These are phyloP conservation scores for Microtus richardsoni DNA, from an alignment of 2,113 vertebrate genomes.

Conservation along the genomic window DNA sequence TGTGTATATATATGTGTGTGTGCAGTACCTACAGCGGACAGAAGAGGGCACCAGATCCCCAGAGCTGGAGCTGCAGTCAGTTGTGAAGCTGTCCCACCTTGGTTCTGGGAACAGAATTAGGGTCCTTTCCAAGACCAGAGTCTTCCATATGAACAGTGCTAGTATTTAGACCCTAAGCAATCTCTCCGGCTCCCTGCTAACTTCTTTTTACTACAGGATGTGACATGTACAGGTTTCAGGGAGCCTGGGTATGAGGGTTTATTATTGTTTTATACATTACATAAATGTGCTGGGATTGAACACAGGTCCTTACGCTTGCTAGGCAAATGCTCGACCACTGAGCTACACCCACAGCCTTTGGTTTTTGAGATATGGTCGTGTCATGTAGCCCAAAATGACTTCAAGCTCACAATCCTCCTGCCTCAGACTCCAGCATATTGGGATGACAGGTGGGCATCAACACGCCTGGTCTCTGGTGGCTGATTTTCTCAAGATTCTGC, in stretches of 20 bases:
- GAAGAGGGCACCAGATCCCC: not conserved
- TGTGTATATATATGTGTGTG: not conserved
- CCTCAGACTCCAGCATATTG: not conserved
- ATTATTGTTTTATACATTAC: not conserved
- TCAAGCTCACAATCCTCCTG: not conserved
- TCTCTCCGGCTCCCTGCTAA: not conserved
- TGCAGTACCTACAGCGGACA: not conserved
- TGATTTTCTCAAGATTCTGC: too few species aligned
- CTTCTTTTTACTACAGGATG: not conserved
- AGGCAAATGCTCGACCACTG: not conserved
- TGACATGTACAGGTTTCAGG: not conserved
- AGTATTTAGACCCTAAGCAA: not conserved
- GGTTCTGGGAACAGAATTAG: not conserved
- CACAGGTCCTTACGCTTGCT: not conserved
- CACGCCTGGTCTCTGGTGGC: too few species aligned
- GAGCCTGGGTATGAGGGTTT: not conserved
- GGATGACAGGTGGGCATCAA: not conserved
- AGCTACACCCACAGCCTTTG: too few species aligned
- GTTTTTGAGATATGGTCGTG: not conserved
- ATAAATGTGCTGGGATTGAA: not conserved
- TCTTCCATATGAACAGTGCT: not conserved
- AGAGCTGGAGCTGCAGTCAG: not conserved
- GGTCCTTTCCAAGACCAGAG: not conserved
- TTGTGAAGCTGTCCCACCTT: too few species aligned
- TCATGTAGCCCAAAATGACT: not conserved